phyloP scores from a whole-genome alignment of 2,113 vertebrate genomes.

The Pheucticus melanocephalus region DNA sequence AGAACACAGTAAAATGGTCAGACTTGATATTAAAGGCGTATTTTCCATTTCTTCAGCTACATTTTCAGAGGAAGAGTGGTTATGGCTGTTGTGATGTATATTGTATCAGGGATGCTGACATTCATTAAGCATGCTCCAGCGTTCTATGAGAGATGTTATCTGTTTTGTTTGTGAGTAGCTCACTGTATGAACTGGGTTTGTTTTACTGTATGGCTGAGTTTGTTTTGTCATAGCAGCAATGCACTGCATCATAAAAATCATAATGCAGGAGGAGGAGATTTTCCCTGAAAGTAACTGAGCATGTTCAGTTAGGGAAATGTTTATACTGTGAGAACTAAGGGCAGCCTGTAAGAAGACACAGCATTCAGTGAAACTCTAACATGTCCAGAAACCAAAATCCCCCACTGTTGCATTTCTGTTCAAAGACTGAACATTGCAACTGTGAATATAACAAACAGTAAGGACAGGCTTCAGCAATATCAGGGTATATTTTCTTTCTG shows the following conservation, averaged over 20 bases:
- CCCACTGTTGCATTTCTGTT: not conserved
- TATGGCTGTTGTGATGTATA: not conserved
- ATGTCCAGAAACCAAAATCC: not conserved
- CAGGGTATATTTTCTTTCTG: not conserved
- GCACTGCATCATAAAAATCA: not conserved
- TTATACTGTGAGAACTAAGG: not conserved
- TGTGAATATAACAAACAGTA: rapidly evolving
- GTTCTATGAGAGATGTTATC: not conserved
- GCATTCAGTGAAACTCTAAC: not conserved
- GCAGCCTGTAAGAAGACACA: not conserved
- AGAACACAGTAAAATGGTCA: not conserved
- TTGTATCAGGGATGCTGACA: not conserved
- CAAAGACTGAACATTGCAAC: not conserved
- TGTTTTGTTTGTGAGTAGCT: not conserved
- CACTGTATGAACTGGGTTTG: not conserved
- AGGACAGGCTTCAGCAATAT: not conserved
- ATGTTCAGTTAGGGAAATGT: not conserved
- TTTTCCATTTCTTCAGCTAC: not conserved
- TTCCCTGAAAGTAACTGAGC: not conserved
- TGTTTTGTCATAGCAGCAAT: not conserved
- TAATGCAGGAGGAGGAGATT: not conserved
- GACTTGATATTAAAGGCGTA: not conserved
- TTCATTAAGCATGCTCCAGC: not conserved
- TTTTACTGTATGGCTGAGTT: not conserved
- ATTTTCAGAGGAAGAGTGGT: not conserved